These are phyloP conservation scores for Ceratotherium simum DNA, from an alignment of 2,113 vertebrate species.

Conservation along the genomic window DNA sequence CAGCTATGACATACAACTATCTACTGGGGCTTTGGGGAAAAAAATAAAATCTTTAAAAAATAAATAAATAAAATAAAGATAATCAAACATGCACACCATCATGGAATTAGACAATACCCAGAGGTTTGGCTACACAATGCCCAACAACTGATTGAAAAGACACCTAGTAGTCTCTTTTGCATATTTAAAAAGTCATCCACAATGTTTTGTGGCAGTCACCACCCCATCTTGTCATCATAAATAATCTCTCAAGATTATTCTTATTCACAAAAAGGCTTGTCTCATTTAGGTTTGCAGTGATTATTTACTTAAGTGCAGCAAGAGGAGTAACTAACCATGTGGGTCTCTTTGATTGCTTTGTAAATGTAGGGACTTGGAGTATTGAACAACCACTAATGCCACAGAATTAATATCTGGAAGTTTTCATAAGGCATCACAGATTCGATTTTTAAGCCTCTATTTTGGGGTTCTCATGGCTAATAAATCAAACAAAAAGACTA, in stretches of 20 bases:
- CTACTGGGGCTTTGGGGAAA: no score
- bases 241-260: neutral
- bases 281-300: neutral
- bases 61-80: no score
- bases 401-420: neutral
- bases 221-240: neutral
- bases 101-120: neutral
- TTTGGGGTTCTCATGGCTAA: neutral
- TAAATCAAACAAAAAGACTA: neutral
- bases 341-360: neutral
- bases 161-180: neutral
- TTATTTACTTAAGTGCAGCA: neutral
- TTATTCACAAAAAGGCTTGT: neutral
- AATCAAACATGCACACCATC: neutral
- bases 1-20: no score
- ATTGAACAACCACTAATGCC: neutral
- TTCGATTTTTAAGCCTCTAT: neutral
- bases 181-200: neutral
- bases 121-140: neutral
- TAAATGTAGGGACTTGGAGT: neutral
- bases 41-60: no score
- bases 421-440: neutral
- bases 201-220: neutral
- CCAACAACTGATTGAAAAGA: neutral
- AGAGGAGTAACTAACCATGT: neutral